These are phyloP conservation scores for Stenichneumon culpator DNA, from an alignment of 2,888 invertebrate species.

Conservation along the genomic window DNA sequence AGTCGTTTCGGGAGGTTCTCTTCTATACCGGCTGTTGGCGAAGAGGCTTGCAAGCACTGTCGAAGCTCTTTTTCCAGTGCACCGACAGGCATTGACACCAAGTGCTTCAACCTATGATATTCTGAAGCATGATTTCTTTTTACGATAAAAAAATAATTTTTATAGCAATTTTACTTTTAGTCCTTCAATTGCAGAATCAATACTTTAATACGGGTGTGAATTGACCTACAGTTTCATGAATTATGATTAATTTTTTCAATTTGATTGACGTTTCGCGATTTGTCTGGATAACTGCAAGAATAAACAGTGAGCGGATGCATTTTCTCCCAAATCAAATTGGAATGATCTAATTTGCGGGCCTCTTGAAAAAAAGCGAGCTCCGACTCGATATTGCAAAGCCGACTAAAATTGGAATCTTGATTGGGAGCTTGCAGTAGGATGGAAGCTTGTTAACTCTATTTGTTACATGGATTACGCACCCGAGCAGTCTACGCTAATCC, in stretches of 20 bases:
- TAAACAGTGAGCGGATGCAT: neutral
- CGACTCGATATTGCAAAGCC: slow-evolving; percentile 11
- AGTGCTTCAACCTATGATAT: neutral
- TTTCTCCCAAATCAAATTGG: neutral
- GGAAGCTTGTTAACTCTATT: slow-evolving; percentile 37
- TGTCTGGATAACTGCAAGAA: no score
- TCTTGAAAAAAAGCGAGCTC: slow-evolving; percentile 35
- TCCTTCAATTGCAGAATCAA: no score
- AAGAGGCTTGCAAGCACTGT: neutral
- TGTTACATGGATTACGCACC: neutral
- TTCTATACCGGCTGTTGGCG: slow-evolving; percentile 35
- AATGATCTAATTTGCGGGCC: slow-evolving; percentile 23
- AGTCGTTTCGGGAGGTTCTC: neutral
- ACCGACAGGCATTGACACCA: neutral
- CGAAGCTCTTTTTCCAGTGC: neutral
- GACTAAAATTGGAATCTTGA: slow-evolving; percentile 42
- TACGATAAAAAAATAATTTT: neutral
- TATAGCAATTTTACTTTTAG: no score
- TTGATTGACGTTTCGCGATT: neutral
- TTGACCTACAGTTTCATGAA: no score
- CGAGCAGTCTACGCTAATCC: no score
- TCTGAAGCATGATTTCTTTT: neutral
- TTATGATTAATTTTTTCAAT: neutral
- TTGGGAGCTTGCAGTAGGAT: slow-evolving; percentile 13
- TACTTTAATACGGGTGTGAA: no score